Conservation (phyloP, 2,113 vertebrate species). For the Myrmecobius fasciatus region DNA sequence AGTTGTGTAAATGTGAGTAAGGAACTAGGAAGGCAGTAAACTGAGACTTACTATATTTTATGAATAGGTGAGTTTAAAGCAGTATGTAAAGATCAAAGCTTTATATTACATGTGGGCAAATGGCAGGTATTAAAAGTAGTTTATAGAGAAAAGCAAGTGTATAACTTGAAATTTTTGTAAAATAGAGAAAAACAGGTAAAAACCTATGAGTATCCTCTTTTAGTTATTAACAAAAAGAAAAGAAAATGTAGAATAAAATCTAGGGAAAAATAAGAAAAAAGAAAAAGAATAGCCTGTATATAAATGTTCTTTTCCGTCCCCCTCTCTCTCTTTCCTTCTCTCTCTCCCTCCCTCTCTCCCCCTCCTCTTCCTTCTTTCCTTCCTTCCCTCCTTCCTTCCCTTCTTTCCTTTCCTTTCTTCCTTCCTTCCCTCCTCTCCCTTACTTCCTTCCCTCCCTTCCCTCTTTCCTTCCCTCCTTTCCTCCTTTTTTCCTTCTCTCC, state of each 20-base stretch:
- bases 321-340: not conserved
- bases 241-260: not conserved
- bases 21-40: not conserved
- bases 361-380: no score
- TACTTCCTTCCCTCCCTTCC: no score
- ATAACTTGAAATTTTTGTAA: not conserved
- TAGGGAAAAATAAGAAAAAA: not conserved
- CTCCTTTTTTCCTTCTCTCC: no score
- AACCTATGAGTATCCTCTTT: not conserved
- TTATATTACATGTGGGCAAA: conserved; percentile 16
- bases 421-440: no score
- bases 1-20: not conserved
- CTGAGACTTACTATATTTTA: not conserved
- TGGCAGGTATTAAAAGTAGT: not conserved
- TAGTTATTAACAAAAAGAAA: not conserved
- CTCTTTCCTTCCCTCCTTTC: no score
- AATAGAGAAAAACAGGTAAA: conserved; percentile 1
- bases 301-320: not conserved
- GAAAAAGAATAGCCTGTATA: not conserved
- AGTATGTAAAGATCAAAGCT: conserved; percentile 11
- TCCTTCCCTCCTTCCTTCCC: no score
- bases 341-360: not conserved
- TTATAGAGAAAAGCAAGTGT: conserved; percentile 5
- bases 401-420: accelerated
- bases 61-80: conserved; percentile 24